phyloP scores from a whole-genome alignment of 2,888 invertebrate genomes.

The Cosmia trapezina region DNA sequence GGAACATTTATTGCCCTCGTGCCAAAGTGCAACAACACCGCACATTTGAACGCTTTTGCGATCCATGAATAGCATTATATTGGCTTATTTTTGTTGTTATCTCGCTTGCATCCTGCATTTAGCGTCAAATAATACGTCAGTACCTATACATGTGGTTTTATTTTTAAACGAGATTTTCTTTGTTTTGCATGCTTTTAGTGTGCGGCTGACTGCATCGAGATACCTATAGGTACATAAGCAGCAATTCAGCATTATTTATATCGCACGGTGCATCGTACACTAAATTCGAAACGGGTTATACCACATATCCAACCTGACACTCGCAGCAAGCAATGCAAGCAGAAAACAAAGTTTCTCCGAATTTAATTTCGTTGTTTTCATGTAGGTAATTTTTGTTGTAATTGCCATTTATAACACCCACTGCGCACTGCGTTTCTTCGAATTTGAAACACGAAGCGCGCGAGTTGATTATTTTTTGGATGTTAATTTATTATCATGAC shows the following conservation, averaged over 20 bases:
- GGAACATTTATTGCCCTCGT: constrained; percentile 30
- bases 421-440: constrained; percentile 44
- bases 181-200: constrained; percentile 42
- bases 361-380: constrained; percentile 59
- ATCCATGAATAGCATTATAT: constrained; percentile 43
- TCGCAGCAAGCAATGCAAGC: constrained; percentile 55
- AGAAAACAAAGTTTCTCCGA: constrained; percentile 65
- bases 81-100: constrained; percentile 38
- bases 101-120: constrained; percentile 39
- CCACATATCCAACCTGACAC: constrained; percentile 50
- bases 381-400: constrained; percentile 42
- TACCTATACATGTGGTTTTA: constrained; percentile 16
- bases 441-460: constrained; percentile 44
- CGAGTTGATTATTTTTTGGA: constrained; percentile 31
- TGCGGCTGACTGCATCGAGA: constrained; percentile 27
- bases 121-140: constrained; percentile 42
- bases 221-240: constrained; percentile 1
- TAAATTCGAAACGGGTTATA: constrained; percentile 48
- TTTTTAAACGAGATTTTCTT: constrained; percentile 41
- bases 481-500: constrained; percentile 30
- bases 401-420: constrained; percentile 38
- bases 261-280: constrained; percentile 29
- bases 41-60: constrained; percentile 9
- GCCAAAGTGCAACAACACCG: constrained; percentile 54
- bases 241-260: constrained; percentile 45